These are phyloP conservation scores for Xerus inauris DNA, from an alignment of 2,113 vertebrate species.

Conservation along the genomic window DNA sequence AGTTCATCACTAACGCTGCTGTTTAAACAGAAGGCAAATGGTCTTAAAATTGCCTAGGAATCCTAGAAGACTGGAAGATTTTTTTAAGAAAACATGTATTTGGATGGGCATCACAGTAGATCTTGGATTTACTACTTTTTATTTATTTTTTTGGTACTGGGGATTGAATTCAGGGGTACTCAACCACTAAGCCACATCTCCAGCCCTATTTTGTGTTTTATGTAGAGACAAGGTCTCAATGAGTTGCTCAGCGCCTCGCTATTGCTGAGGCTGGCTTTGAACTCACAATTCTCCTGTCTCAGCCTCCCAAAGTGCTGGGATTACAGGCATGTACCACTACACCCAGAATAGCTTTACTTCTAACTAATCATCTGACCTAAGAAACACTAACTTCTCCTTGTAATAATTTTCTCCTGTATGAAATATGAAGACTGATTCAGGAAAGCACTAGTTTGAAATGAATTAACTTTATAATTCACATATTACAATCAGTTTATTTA, in stretches of 20 bases:
- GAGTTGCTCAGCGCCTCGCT: no score
- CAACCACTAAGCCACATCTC: no score
- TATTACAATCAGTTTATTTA: conserved; percentile 1
- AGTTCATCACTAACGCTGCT: conserved; percentile 14
- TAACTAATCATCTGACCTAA: conserved; percentile 31
- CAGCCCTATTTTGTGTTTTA: no score
- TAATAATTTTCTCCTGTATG: not conserved
- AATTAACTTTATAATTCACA: conserved; percentile 1
- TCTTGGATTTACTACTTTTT: not conserved
- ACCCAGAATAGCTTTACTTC: no score
- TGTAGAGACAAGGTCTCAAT: no score
- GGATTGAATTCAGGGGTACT: no score
- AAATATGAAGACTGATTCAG: not conserved
- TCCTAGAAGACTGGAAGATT: not conserved
- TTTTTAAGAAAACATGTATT: not conserved
- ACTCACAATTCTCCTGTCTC: no score
- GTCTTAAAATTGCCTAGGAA: not conserved
- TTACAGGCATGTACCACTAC: no score
- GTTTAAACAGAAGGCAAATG: not conserved
- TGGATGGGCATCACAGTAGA: not conserved
- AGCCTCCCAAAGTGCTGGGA: no score
- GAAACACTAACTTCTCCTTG: conserved; percentile 25
- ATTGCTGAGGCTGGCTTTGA: no score
- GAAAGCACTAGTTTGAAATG: conserved; percentile 33
- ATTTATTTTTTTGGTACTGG: no score